Evolutionary conservation across 2,113 vertebrate genomes (phyloP).

Genomic region (Gasterosteus aculeatus): DNA sequence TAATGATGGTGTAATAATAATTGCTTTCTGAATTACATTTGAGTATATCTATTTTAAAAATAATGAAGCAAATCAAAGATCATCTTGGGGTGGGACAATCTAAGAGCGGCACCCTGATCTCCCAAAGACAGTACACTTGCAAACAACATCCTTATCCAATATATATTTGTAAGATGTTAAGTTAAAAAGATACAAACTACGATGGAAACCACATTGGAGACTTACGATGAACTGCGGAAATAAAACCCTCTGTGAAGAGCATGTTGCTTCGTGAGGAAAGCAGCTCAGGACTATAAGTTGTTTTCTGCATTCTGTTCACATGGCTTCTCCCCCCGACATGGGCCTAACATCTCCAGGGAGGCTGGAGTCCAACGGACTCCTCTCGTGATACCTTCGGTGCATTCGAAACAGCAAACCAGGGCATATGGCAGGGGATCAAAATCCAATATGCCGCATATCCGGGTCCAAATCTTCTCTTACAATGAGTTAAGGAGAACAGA

Average conservation of each 20-base stretch:
- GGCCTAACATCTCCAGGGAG: constrained; percentile 36
- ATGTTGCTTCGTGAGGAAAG: constrained; percentile 16
- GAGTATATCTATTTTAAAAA: not conserved
- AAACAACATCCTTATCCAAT: too few species aligned
- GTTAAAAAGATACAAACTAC: not conserved
- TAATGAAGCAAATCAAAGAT: not conserved
- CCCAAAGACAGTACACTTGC: not conserved
- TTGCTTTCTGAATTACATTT: not conserved
- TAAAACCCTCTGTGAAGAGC: not conserved
- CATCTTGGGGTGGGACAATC: not conserved
- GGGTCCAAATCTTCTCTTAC: constrained; percentile 9
- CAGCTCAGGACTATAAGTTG: constrained; percentile 13
- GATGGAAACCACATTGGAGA: not conserved
- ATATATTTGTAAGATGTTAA: not conserved
- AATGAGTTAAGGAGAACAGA: not conserved
- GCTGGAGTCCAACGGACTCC: constrained; percentile 7
- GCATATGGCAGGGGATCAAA: constrained; percentile 33
- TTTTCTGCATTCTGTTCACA: constrained; percentile 33
- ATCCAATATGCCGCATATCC: constrained; percentile 23
- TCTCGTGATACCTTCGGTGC: constrained; percentile 10
- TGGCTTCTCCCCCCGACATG: not conserved
- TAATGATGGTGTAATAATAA: not conserved
- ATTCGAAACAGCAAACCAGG: constrained; percentile 18
- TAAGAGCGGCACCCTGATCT: not conserved
- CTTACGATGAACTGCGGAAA: not conserved